Base-by-base conservation (phyloP, 2,888 invertebrate species). In the Meandrusa payeni region DNA sequence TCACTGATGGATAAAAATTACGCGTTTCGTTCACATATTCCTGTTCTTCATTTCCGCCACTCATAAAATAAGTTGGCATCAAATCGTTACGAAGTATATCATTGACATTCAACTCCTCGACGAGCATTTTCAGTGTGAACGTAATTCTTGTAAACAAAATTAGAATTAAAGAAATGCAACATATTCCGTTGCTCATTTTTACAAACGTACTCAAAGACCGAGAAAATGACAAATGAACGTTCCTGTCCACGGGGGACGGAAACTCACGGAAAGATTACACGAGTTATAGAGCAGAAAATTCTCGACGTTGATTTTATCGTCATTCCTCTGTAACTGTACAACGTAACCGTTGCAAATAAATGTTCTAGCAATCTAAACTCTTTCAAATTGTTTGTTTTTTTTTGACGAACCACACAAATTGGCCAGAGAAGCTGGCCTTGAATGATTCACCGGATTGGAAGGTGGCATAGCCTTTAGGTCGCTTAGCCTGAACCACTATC, bases 31-130 rank as follows among this genome's bases (percentile, higher is more conserved):
- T 29, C 15, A 37, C 45, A 5, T 44, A 39, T 15, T 54, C 53
- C 34, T 61, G 69, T 1, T 57, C 39, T 36, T 47, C 58, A 13
- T 56, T 51, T 17, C 66, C 69, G 41, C 79, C 85, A 10, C 86
- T 73, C 39, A 93, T 83, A 46, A 93, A 78, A 50, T 89, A 90
- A 0, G 91, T 90, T 0, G 94, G 94, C 89, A 94, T 91, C 31
- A 92, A 83, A 72, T 93, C 91, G n/a, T 88, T 89, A 6, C 92
- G 89, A 12, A 94, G 74, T 59, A 94, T 92, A 70, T 93, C 93
- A 49, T 93, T 88, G 3, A 92, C 75, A 70, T 92, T 86, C 17
- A 90, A 63, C 32, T 82, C 85, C 58, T 61, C 69, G 11, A 78
- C 69, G 43, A 67, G 61, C 58, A 71, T 70, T 54, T 66, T 61